Evolutionary conservation across 2,888 invertebrate species (phyloP).

Genomic region (Theretra japonica): DNA sequence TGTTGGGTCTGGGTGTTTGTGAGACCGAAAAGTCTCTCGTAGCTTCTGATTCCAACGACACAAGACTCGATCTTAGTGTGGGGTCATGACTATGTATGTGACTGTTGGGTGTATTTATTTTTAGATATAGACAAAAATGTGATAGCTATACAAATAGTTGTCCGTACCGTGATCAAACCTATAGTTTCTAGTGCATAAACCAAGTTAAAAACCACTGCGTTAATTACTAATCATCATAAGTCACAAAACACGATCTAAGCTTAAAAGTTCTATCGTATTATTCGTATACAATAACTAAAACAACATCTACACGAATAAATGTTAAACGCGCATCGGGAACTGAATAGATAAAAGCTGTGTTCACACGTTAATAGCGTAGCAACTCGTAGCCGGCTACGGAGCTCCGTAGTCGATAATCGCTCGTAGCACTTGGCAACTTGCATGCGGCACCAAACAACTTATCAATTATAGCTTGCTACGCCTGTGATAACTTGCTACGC

Average conservation of each 20-base stretch:
- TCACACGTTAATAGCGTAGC: constrained; percentile 22
- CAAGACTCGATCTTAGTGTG: too few relatives aligned
- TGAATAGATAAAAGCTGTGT: constrained; percentile 20
- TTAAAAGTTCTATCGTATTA: background rate
- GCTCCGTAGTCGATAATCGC: constrained; percentile 23
- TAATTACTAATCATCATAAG: background rate
- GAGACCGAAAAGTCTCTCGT: too few relatives aligned
- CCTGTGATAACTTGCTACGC: constrained; percentile 30
- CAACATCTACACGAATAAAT: background rate
- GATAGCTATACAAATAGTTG: too few relatives aligned
- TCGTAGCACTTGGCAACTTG: constrained; percentile 25
- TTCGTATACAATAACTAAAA: background rate
- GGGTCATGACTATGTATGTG: too few relatives aligned
- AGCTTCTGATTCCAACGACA: too few relatives aligned
- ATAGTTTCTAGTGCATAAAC: too few relatives aligned
- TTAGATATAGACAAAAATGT: too few relatives aligned
- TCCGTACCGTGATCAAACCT: too few relatives aligned
- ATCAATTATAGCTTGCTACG: constrained; percentile 28
- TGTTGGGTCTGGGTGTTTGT: too few relatives aligned
- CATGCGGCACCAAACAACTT: constrained; percentile 26
- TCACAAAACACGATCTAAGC: background rate
- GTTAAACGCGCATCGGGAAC: background rate
- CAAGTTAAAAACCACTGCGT: too few relatives aligned
- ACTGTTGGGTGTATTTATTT: too few relatives aligned
- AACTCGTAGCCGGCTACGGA: constrained; percentile 4